Conservation (phyloP, 2,888 invertebrate species). For the Dione juno region DNA sequence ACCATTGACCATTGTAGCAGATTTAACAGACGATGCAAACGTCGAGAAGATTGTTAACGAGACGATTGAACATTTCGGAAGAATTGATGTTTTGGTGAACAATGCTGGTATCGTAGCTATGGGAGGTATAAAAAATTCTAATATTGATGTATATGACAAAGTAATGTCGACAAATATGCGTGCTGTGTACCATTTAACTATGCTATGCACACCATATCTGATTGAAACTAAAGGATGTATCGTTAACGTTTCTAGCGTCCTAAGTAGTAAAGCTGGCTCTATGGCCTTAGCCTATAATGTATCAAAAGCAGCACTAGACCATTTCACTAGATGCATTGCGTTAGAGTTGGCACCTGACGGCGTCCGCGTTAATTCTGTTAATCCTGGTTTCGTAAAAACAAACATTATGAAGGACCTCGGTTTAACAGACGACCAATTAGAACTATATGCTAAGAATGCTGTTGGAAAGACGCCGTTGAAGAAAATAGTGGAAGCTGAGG, state of each 20-base stretch:
- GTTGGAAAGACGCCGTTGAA: conserved; percentile 93
- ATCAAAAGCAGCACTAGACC: conserved; percentile 96
- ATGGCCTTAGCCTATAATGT: conserved; percentile 93
- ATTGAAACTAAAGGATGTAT: conserved; percentile 91
- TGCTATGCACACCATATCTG: conserved; percentile 92
- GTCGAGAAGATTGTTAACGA: conserved; percentile 86
- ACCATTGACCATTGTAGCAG: conserved; percentile 84
- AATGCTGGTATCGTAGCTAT: conserved; percentile 92
- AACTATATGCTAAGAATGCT: conserved; percentile 86
- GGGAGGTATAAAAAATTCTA: conserved; percentile 92
- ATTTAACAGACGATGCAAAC: conserved; percentile 87
- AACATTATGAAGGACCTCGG: conserved; percentile 89
- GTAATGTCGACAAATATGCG: conserved; percentile 94
- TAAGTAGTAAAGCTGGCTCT: conserved; percentile 86
- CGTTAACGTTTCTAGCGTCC: conserved; percentile 96
- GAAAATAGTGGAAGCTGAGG: conserved; percentile 89
- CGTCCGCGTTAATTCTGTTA: conserved; percentile 94
- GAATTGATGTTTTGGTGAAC: conserved; percentile 91
- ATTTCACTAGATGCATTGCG: conserved; percentile 95
- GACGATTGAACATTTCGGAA: conserved; percentile 87
- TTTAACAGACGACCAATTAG: conserved; percentile 86
- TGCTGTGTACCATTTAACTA: conserved; percentile 90
- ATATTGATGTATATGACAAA: conserved; percentile 91
- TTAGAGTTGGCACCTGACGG: conserved; percentile 91
- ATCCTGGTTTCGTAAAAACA: conserved; percentile 96